Base-by-base conservation (phyloP, 2,797 vertebrate genomes). In the Oryzias sinensis region DNA sequence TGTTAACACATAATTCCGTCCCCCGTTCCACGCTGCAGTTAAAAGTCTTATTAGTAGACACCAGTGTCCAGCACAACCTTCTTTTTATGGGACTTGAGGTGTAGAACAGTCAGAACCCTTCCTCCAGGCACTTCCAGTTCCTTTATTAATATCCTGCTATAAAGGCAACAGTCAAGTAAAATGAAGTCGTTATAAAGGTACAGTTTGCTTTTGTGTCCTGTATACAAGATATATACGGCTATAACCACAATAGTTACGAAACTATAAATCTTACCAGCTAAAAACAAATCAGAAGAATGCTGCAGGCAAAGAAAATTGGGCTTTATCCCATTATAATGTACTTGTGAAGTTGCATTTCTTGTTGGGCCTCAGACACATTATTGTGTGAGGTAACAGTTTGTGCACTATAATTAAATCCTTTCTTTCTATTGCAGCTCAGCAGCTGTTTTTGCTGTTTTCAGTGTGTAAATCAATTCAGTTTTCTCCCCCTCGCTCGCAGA, bases 261-360 rank as follows among this genome's bases (percentile, higher is more conserved):
- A 79, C 45, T 80, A 77, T 88, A 86, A 89, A 86, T 85, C 70
- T 79, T 53, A 68, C 55, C 44, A 49, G 14, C 53, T 57, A 72
- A 70, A 82, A 74, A 65, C 33, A 76, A 66, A 79, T 78, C 58
- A 8, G 53, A 61, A 68, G 29, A 73, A 22, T 4, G 52, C 63
- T 63, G 70, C 70, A 61, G 80, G 70, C 65, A 56, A n/a, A 37
- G 62, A 72, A 65, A 74, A 20, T 50, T 14, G 71, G 77, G 33
- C 9, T 37, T 11, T 13, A 11, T 37, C 33, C 33, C 33, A 37
- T 37, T 37, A 37, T 37, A 37, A 6, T 53, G 50, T 49, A 65
- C 75, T 83, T 79, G 63, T 83, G 77, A 77, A 67, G 51, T 80
- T 57, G 66, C 82, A 70, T 86, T 88, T 81, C 79, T 88, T 62